These are phyloP conservation scores for Pediacus dermestoides DNA, from an alignment of 2,888 invertebrate genomes.

Conservation along the genomic window DNA sequence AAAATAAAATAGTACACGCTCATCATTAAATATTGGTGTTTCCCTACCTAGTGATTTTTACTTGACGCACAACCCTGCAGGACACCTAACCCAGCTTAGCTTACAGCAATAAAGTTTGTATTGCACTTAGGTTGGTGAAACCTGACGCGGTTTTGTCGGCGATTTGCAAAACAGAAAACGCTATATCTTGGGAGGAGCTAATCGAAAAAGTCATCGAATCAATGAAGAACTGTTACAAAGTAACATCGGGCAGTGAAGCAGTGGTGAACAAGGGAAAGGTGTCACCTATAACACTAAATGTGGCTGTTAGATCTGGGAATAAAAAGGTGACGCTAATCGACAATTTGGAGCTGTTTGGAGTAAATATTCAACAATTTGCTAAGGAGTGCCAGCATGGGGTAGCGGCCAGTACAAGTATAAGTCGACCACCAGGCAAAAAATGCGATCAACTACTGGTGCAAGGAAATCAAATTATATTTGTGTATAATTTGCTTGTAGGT, in stretches of 20 bases:
- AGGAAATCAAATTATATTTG: conserved; percentile 76
- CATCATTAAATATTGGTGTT: no score
- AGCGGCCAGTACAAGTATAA: conserved; percentile 83
- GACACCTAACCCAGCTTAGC: no score
- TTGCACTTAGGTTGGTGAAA: conserved; percentile 55
- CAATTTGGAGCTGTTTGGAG: conserved; percentile 84
- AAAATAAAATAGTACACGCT: no score
- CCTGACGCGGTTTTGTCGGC: conserved; percentile 52
- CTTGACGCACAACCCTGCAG: no score
- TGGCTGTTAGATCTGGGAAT: conserved; percentile 76
- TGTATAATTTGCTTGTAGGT: conserved; percentile 44
- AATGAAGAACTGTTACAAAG: conserved; percentile 70
- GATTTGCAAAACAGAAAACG: conserved; percentile 47
- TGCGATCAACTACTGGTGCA: conserved; percentile 79
- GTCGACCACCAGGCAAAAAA: conserved; percentile 68
- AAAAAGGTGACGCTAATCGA: conserved; percentile 91
- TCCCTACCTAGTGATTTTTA: no score
- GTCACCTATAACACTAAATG: conserved; percentile 72
- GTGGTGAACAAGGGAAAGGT: conserved; percentile 65
- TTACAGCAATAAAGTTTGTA: no score
- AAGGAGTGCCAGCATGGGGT: conserved; percentile 79
- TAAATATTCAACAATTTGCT: conserved; percentile 73
- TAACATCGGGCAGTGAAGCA: conserved; percentile 55
- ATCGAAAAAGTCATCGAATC: conserved; percentile 60
- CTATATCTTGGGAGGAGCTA: conserved; percentile 69